Percentiles rank a stretch among this genome's conserved stretches.
Evolutionary conservation across 2,888 invertebrate genomes (phyloP).

Genomic region (Pachycephus smyrnensis): DNA sequence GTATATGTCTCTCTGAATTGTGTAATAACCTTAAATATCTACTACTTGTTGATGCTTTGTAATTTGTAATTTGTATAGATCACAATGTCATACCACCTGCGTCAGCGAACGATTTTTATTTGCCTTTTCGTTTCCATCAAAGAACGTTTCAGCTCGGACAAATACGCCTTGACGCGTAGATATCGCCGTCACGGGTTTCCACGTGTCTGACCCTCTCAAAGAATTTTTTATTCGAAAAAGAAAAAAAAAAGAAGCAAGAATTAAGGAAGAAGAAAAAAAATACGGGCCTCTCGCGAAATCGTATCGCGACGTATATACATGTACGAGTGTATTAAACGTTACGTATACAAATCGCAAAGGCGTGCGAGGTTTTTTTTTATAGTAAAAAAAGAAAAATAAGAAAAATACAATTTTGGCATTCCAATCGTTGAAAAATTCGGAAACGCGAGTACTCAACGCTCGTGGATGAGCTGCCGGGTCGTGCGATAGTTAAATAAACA

Average conservation of each 20-base stretch:
- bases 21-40: conserved; percentile 57
- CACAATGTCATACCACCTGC: conserved; percentile 64
- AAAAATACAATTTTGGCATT: background rate
- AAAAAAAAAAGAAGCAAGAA: background rate
- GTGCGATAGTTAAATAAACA: background rate
- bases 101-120: conserved; percentile 50
- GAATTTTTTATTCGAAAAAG: background rate
- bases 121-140: conserved; percentile 47
- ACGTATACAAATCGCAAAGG: background rate
- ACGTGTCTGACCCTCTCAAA: conserved; percentile 17
- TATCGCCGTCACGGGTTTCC: conserved; percentile 12
- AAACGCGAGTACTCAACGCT: background rate
- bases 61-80: conserved; percentile 62
- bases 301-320: background rate
- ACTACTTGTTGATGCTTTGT: conserved; percentile 62
- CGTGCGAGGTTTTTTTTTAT: background rate
- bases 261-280: background rate
- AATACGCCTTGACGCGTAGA: conserved; percentile 19
- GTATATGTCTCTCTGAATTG: conserved; percentile 29
- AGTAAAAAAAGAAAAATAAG: background rate
- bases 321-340: background rate
- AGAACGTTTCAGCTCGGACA: conserved; percentile 10
- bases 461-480: background rate
- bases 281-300: background rate
- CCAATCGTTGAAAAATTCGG: background rate